A percentile compares a stretch with the other conserved stretches of the same genome.
Conservation (phyloP, 1,140 invertebrate species). For the Sycophila sp. region DNA sequence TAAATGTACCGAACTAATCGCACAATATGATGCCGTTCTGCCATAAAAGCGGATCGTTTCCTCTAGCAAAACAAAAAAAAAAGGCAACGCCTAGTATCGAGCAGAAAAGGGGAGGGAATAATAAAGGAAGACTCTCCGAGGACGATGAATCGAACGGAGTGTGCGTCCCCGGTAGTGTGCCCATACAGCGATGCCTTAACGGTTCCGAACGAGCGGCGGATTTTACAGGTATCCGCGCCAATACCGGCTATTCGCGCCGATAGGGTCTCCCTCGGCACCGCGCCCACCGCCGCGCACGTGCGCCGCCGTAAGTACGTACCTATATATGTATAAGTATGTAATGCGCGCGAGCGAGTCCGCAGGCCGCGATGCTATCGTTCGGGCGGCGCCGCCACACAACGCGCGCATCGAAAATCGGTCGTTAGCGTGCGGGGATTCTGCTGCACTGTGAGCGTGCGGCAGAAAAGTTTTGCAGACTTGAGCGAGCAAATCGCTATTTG, state of each 20-base stretch:
- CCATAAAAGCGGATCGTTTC: too few species aligned
- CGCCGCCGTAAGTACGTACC: neutral
- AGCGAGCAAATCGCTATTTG: too few species aligned
- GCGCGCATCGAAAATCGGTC: too few species aligned
- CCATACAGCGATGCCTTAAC: constrained; percentile 2
- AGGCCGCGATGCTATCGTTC: neutral
- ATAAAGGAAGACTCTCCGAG: constrained; percentile 31
- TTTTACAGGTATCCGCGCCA: constrained; percentile 9
- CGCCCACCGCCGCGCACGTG: neutral
- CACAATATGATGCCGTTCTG: too few species aligned
- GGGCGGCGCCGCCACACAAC: too few species aligned
- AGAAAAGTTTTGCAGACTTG: too few species aligned
- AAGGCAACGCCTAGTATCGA: too few species aligned
- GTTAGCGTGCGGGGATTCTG: too few species aligned
- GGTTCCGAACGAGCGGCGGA: constrained; percentile 1
- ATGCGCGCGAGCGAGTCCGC: too few species aligned
- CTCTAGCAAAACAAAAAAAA: neutral
- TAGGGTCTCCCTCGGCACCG: neutral
- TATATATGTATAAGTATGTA: neutral
- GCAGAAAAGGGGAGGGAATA: neutral
- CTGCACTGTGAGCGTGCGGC: too few species aligned
- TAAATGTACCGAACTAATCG: too few species aligned
- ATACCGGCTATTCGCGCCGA: neutral
- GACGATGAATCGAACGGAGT: constrained; percentile 26
- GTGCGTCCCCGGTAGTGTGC: constrained; percentile 11